Base-by-base conservation (phyloP, 2,888 invertebrate species). In the Pharmacophagus antenor region DNA sequence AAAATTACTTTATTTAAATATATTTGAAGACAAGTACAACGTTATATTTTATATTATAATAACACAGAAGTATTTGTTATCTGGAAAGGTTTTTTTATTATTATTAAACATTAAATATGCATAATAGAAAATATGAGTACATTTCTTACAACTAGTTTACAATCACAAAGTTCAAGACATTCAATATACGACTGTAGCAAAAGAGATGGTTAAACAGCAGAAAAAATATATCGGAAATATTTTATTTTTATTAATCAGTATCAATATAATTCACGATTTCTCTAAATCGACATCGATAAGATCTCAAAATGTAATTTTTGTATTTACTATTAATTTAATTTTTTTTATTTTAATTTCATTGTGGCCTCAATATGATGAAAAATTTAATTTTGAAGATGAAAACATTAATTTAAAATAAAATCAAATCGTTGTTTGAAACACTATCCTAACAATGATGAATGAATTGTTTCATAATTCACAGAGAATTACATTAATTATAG, bases 111-210 rank as follows among this genome's bases (percentile, higher is more conserved):
- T 75, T 81, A 74, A 82, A 83, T 80, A 81, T 68, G 76, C 77
- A 79, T 85, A 83, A 83, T 87, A 85, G 84, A 88, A 89, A 89
- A 88, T 88, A 88, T 87, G 77, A 84, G 83, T 89, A 85, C 77
- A 84, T 85, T 88, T 84, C 84, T 88, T 88, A 87, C 49, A 68
- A 74, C 76, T 87, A 87, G 67, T 78, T 76, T 80, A 76, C 80
- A 73, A 85, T 88, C 85, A 88, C 85, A 88, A 85, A 85, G 78
- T 80, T 68, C n/a, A 57, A 44, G 80, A 88, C 80, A 82, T 76
- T 77, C 83, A 84, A 78, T 74, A 51, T 58, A 46, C 6, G 57
- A 46, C 23, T 44, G 51, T 57, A 57, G 56, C 50, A 50, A 44
- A 57, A 57, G 21, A 57, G 31, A 41, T 17, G 20, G 18, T 23